A percentile compares a stretch with the other conserved stretches of the same genome.
Conservation (phyloP, 2,113 vertebrate species). For the Nibea albiflora region DNA sequence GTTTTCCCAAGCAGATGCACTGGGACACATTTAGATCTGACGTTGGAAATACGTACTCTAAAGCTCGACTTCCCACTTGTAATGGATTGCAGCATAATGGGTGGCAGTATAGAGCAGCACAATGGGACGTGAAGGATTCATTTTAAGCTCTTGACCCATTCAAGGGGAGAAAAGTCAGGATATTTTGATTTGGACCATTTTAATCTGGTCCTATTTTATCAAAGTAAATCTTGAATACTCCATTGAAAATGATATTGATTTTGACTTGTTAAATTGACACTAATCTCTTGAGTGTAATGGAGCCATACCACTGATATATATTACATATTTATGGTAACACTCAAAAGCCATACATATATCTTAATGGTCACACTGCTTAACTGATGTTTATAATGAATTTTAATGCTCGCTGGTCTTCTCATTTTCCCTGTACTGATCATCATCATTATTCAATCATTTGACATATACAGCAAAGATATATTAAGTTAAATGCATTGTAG, state of each 20-base stretch:
- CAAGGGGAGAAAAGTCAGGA: not conserved
- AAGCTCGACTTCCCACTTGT: too few relatives aligned
- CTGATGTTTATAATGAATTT: slow-evolving; percentile 1
- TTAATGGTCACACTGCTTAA: not conserved
- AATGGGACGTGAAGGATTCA: not conserved
- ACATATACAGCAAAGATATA: not conserved
- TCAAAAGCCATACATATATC: not conserved
- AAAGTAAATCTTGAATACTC: not conserved
- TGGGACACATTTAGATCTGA: too few relatives aligned
- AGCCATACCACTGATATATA: not conserved
- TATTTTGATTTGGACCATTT: not conserved
- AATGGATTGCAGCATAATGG: not conserved
- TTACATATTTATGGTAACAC: not conserved
- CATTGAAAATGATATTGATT: not conserved
- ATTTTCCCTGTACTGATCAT: not conserved
- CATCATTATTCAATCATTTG: not conserved
- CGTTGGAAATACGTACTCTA: too few relatives aligned
- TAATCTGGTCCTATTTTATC: not conserved
- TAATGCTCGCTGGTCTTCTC: not conserved
- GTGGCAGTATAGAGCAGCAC: not conserved
- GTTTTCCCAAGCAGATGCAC: too few relatives aligned
- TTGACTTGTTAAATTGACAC: not conserved
- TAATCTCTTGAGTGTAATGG: not conserved
- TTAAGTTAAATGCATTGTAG: slow-evolving; percentile 1
- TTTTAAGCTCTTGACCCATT: not conserved